These are phyloP conservation scores for Riparia riparia DNA, from an alignment of 2,113 vertebrate genomes.

Conservation along the genomic window DNA sequence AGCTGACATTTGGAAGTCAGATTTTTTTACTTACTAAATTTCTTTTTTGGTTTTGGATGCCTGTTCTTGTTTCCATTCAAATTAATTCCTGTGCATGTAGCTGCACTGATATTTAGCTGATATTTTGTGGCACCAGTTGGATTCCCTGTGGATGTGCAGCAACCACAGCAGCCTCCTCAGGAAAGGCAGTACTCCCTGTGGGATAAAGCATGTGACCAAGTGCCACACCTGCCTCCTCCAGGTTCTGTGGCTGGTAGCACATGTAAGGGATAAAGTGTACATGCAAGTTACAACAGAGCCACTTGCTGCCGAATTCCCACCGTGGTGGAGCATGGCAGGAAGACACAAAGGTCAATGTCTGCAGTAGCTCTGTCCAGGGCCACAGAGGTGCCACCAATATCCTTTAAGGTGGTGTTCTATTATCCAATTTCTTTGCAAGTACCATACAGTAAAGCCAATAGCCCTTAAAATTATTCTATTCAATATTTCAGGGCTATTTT, in stretches of 20 bases:
- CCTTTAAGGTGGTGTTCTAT: background rate
- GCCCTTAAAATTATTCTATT: background rate
- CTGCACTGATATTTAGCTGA: background rate
- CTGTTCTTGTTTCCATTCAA: background rate
- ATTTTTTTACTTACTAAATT: background rate
- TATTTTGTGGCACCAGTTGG: background rate
- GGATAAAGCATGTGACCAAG: background rate
- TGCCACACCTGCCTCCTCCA: background rate
- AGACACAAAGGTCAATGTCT: background rate
- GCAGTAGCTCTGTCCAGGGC: background rate
- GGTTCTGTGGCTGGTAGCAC: fast-evolving
- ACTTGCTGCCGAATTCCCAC: background rate
- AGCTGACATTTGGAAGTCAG: constrained; percentile 53
- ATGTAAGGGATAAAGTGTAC: background rate
- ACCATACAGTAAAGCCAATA: background rate
- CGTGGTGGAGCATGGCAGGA: background rate
- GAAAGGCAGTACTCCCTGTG: background rate
- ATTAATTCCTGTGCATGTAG: background rate
- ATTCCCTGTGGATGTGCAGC: background rate
- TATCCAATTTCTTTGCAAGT: background rate
- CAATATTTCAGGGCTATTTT: background rate
- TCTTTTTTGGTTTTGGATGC: background rate
- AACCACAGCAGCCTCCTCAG: background rate
- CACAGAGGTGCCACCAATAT: background rate
- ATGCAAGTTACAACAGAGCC: background rate